Evolutionary conservation across 2,797 vertebrate species (phyloP).

Genomic region (Rachycentron canadum): DNA sequence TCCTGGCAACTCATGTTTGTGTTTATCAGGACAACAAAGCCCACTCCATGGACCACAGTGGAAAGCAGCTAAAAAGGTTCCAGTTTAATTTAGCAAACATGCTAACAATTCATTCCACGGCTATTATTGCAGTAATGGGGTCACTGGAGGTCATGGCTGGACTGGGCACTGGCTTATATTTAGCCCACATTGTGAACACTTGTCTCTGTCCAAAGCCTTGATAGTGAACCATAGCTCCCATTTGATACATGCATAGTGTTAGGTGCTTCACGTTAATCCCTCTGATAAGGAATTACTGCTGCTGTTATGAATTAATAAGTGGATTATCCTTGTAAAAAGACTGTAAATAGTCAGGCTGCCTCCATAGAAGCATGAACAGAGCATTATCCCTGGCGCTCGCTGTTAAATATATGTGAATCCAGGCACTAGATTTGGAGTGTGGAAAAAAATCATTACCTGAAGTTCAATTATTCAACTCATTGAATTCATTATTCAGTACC

Average conservation of each 20-base stretch:
- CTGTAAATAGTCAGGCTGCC: conserved; percentile 53
- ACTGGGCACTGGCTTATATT: conserved; percentile 69
- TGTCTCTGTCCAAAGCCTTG: conserved; percentile 59
- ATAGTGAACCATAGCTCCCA: conserved; percentile 49
- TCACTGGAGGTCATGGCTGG: conserved; percentile 55
- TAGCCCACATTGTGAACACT: conserved; percentile 68
- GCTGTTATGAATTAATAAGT: conserved; percentile 72
- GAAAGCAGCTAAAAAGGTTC: conserved; percentile 43
- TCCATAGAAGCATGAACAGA: conserved; percentile 14
- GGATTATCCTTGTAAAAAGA: conserved; percentile 61
- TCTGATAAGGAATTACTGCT: conserved; percentile 67
- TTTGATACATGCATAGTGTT: conserved; percentile 57
- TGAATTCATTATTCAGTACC: conserved; percentile 54
- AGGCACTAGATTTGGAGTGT: neutral
- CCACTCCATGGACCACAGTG: conserved; percentile 48
- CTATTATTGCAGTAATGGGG: conserved; percentile 66
- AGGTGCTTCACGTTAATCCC: conserved; percentile 69
- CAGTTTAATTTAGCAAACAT: conserved; percentile 69
- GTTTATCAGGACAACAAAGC: conserved; percentile 80
- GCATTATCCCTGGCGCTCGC: conserved; percentile 37
- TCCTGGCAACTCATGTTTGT: conserved; percentile 77
- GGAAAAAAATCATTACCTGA: conserved; percentile 37
- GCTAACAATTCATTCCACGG: conserved; percentile 60
- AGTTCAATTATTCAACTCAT: conserved; percentile 59
- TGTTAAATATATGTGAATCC: conserved; percentile 31